Evolutionary conservation across 2,888 invertebrate species (phyloP).

Genomic region (Tenthredo livida): DNA sequence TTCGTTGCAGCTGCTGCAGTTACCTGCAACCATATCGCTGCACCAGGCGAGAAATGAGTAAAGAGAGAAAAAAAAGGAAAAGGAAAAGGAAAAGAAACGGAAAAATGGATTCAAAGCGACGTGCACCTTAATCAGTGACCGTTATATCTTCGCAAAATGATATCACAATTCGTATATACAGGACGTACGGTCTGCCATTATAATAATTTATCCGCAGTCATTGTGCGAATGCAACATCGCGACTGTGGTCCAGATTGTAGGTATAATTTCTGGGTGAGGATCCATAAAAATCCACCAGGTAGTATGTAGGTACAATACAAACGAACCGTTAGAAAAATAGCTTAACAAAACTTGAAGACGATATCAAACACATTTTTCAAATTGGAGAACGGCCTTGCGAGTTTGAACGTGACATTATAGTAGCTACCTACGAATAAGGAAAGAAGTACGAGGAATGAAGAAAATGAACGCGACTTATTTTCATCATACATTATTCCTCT

Average conservation of each 20-base stretch:
- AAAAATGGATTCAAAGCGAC: background rate
- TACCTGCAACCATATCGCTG: background rate
- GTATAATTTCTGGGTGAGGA: no score
- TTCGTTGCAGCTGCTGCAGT: constrained; percentile 27
- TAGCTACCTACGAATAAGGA: background rate
- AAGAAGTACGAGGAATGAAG: background rate
- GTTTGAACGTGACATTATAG: no score
- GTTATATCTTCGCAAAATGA: no score
- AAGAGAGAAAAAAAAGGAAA: background rate
- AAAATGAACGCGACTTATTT: background rate
- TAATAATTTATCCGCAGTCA: background rate
- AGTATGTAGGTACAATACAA: no score
- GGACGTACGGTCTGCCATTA: background rate
- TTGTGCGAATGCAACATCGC: background rate
- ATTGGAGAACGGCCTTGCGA: no score
- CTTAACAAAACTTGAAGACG: background rate
- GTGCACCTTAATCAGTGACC: background rate
- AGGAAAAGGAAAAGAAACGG: background rate
- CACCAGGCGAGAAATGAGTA: background rate
- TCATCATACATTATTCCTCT: background rate
- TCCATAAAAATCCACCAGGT: background rate
- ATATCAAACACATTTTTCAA: no score
- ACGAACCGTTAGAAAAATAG: background rate
- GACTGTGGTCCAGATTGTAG: background rate
- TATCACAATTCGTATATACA: background rate